Evolutionary conservation across 1,140 invertebrate genomes (phyloP), one percentile per base, ranked within the genome.

Genomic region (Halictus rubicundus): DNA sequence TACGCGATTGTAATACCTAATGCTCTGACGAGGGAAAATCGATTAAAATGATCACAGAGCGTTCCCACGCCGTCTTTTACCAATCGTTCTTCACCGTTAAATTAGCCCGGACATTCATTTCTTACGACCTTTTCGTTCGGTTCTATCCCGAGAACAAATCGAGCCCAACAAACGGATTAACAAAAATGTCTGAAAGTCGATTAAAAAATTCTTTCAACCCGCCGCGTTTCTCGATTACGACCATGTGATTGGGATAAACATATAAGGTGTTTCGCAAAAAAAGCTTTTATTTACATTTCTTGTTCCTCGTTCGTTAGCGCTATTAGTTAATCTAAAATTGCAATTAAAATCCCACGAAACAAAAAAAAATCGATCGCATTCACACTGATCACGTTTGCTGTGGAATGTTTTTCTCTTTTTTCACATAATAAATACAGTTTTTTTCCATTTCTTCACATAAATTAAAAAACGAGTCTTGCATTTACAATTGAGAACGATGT

Each of bases 211-310:
- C 14, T 39, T 14, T 19, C 10, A 42, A 23, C 4, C 32, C 37
- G 60, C 12, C 27, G 23, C 12, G 25, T 10, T 9, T 27, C 9
- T 14, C 59, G 59, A 16, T 19, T 14, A 25, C 7, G 7, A 32
- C 14, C 23, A 6, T 46, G 39, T 19, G 54, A 75, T 42, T 60
- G 65, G 78, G 61, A 70, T 23, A 77, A 72, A 77, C 68, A 32
- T 80, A 46, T 64, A 54, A 52, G 27, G 27, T 72, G 60, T 86
- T 84, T 86, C 85, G 84, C 84, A 86, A 87, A 87, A 85, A 83
- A 87, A 81, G 80, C 77, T 87, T 84, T 86, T 87, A 87, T 87
- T 86, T 87, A 87, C 84, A 87, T 79, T 86, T 87, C 81, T 87
- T 86, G 84, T 87, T 86, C 65, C 72, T 75, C 74, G 78, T 76